Conservation (phyloP, 2,797 vertebrate species). For the Enteromius fasciolatus region DNA sequence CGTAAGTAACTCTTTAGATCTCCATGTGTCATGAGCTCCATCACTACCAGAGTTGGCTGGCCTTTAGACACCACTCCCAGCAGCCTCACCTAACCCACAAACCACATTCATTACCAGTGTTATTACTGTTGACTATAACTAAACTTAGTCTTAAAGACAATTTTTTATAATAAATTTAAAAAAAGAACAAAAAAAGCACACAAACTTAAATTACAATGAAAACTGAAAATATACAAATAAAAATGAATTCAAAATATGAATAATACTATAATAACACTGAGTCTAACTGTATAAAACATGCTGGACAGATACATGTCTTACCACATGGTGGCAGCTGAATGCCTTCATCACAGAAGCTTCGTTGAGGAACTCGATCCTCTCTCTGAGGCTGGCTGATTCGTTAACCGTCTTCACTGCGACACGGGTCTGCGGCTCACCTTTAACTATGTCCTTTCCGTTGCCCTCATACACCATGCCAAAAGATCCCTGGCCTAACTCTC, state of each 20-base stretch:
- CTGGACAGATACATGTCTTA: constrained; percentile 65
- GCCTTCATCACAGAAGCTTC: constrained; percentile 98
- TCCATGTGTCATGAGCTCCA: constrained; percentile 96
- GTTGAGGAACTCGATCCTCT: constrained; percentile 96
- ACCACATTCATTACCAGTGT: constrained; percentile 7
- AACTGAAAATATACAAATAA: not conserved
- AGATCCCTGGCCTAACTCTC: constrained; percentile 94
- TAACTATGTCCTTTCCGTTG: constrained; percentile 89
- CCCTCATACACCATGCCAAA: constrained; percentile 99
- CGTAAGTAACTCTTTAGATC: constrained; percentile 94
- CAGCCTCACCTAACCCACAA: constrained; percentile 86
- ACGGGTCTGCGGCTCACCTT: constrained; percentile 84
- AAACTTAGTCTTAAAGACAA: not conserved
- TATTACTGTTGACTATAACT: not conserved
- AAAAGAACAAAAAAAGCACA: not conserved
- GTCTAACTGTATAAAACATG: not conserved
- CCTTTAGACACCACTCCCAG: constrained; percentile 96
- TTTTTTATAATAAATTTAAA: not conserved
- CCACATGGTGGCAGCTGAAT: constrained; percentile 98
- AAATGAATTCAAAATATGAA: not conserved
- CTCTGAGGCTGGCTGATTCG: constrained; percentile 91
- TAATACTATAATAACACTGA: not conserved
- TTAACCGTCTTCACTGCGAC: constrained; percentile 98
- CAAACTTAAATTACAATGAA: not conserved
- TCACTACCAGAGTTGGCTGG: constrained; percentile 94